phyloP scores from a whole-genome alignment of 2,113 vertebrate species.

The Malurus cyaneus region DNA sequence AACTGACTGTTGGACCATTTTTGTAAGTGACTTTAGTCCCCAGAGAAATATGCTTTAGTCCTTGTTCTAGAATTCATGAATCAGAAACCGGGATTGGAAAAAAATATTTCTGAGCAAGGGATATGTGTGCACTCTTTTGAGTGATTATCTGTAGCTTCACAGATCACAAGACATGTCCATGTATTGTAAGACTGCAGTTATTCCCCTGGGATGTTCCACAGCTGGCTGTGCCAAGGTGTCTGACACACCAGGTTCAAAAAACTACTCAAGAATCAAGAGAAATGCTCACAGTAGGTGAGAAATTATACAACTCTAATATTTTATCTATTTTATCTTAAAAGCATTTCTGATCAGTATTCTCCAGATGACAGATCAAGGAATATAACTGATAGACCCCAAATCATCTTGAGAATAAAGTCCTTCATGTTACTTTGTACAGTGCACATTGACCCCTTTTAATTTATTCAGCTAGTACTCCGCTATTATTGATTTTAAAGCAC shows the following conservation, averaged over 20 bases:
- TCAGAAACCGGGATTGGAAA: not conserved
- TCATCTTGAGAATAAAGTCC: not conserved
- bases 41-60: not conserved
- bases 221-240: not conserved
- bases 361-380: not conserved
- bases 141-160: not conserved
- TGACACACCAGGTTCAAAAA: not conserved
- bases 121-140: not conserved
- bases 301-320: not conserved
- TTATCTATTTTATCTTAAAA: not conserved
- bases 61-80: not conserved
- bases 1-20: not conserved
- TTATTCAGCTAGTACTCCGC: not conserved
- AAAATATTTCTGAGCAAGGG: not conserved
- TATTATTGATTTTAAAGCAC: not conserved
- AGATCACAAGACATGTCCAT: rapidly evolving
- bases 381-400: not conserved
- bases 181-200: not conserved
- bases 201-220: not conserved
- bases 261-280: rapidly evolving
- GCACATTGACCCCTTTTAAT: not conserved
- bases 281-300: not conserved
- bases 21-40: not conserved
- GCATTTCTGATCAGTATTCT: not conserved
- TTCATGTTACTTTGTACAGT: not conserved